Conservation (phyloP, 2,113 vertebrate genomes). For the Pundamilia nyererei region DNA sequence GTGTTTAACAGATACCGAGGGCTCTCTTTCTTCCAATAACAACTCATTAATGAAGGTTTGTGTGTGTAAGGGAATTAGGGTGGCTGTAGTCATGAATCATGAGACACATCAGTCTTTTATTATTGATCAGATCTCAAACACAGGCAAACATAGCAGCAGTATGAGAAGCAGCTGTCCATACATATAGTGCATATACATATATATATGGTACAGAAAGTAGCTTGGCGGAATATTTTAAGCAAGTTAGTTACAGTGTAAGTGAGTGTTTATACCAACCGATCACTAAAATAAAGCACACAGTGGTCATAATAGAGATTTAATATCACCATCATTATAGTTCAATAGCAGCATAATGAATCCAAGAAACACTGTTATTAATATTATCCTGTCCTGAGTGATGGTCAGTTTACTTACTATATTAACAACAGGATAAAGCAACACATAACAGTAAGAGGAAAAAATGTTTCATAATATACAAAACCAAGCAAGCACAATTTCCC, state of each 20-base stretch:
- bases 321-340: background rate
- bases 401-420: background rate
- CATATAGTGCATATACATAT: background rate
- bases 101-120: slow-evolving; percentile 62
- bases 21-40: slow-evolving; percentile 71
- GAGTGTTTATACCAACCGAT: background rate
- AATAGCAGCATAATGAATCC: background rate
- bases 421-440: background rate
- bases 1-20: slow-evolving; percentile 73
- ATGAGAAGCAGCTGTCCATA: background rate
- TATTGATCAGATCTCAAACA: slow-evolving; percentile 66
- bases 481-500: background rate
- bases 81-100: slow-evolving; percentile 69
- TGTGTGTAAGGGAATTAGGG: slow-evolving; percentile 69
- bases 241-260: background rate
- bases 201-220: background rate
- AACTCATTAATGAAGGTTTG: slow-evolving; percentile 75
- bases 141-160: slow-evolving; percentile 44
- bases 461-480: background rate
- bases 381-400: background rate
- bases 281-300: background rate
- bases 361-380: background rate
- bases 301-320: background rate
- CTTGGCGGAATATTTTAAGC: background rate
- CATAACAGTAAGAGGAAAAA: background rate